Percentiles rank a stretch among this genome's conserved stretches.
Conservation (phyloP, 2,113 vertebrate species). For the Chionodraco myersi region DNA sequence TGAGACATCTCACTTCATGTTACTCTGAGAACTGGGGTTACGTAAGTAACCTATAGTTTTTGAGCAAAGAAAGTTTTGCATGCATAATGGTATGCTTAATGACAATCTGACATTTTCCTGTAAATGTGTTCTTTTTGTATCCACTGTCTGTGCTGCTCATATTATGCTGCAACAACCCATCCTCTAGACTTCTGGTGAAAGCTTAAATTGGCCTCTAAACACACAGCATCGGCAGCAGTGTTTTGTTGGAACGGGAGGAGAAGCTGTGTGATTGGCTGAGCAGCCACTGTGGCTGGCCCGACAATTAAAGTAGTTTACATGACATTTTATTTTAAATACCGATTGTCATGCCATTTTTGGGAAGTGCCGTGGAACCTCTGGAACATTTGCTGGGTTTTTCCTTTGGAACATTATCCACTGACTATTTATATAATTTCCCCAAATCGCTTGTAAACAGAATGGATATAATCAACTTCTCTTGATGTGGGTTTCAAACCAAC, state of each 20-base stretch:
- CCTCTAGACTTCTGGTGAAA: background rate
- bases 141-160: background rate
- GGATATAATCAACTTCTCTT: slow-evolving; percentile 15
- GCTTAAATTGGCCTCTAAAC: slow-evolving; percentile 11
- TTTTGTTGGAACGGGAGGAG: slow-evolving; percentile 18
- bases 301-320: slow-evolving; percentile 17
- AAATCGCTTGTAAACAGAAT: slow-evolving; percentile 6
- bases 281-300: slow-evolving; percentile 2
- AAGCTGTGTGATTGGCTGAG: slow-evolving; percentile 17
- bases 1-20: too few relatives aligned
- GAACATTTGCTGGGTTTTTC: background rate
- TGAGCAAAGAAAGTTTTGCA: background rate
- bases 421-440: slow-evolving; percentile 6
- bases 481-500: slow-evolving; percentile 12
- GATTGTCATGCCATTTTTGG: slow-evolving; percentile 1
- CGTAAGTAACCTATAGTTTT: background rate
- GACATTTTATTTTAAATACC: slow-evolving; percentile 6
- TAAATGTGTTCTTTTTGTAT: background rate
- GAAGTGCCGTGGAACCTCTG: background rate
- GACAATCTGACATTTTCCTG: slow-evolving; percentile 37
- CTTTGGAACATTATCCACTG: slow-evolving; percentile 3
- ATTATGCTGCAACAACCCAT: slow-evolving; percentile 2
- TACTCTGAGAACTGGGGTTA: too few relatives aligned
- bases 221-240: background rate
- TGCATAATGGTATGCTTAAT: background rate